phyloP scores from a whole-genome alignment of 2,888 invertebrate genomes.

The Drosophila hawaiiensis region DNA sequence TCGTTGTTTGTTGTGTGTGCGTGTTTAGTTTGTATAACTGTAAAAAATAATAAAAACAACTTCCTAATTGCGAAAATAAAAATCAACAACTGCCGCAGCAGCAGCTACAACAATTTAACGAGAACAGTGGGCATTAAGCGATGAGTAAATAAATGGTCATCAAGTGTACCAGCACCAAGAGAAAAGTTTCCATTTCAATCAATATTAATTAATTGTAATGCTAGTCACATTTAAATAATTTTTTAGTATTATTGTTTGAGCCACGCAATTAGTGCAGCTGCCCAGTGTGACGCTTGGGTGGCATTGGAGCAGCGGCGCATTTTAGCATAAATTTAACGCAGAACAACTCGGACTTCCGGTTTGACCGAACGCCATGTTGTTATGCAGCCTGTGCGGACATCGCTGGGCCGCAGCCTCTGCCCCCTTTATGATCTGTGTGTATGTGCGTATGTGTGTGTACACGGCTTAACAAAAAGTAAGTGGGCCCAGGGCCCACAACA shows the following conservation, averaged over 20 bases:
- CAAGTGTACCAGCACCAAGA: not conserved
- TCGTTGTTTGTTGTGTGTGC: conserved; percentile 27
- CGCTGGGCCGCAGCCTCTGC: conserved; percentile 18
- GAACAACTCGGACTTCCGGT: conserved; percentile 74
- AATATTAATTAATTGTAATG: not conserved
- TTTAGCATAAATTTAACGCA: conserved; percentile 73
- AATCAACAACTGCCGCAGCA: conserved; percentile 65
- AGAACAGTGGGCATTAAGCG: conserved; percentile 43
- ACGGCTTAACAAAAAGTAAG: conserved; percentile 62
- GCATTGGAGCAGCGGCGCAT: conserved; percentile 35
- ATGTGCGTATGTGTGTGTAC: conserved; percentile 34
- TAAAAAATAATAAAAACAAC: conserved; percentile 74
- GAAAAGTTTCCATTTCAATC: not conserved
- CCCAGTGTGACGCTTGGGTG: conserved; percentile 52
- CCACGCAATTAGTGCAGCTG: not conserved
- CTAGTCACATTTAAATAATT: not conserved
- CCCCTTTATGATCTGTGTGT: not conserved
- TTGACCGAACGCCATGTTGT: conserved; percentile 74
- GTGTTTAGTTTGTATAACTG: conserved; percentile 68
- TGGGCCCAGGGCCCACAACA: conserved; percentile 44
- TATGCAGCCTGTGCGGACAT: conserved; percentile 59
- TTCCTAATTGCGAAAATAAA: conserved; percentile 79
- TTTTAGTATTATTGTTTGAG: not conserved
- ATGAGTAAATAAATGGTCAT: not conserved
- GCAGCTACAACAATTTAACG: conserved; percentile 24